A percentile compares a stretch with the other conserved stretches of the same genome.
These are phyloP conservation scores for Ciconia maguari DNA, from an alignment of 2,113 vertebrate genomes.

Conservation along the genomic window DNA sequence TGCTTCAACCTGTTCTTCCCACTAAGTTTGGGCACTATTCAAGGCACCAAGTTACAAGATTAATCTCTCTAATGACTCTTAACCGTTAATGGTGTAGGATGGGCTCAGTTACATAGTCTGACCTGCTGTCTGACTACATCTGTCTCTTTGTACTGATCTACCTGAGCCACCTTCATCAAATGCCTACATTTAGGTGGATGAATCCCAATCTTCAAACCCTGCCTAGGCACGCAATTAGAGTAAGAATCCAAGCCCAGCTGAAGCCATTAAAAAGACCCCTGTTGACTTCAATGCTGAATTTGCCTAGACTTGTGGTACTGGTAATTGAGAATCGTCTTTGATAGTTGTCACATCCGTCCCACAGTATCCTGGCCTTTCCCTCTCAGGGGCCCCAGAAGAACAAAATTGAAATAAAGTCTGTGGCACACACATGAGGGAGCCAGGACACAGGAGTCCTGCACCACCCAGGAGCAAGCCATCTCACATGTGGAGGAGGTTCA, in stretches of 20 bases:
- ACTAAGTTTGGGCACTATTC: not conserved
- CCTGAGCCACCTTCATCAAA: not conserved
- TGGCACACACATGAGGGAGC: not conserved
- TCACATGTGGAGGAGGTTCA: accelerated
- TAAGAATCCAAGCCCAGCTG: not conserved
- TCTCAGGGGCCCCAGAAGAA: not conserved
- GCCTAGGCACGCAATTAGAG: accelerated
- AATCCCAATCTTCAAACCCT: not conserved
- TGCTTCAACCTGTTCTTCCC: not conserved
- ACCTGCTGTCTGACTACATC: not conserved
- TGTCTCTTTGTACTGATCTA: not conserved
- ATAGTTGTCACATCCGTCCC: not conserved
- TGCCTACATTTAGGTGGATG: not conserved
- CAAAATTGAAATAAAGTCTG: not conserved
- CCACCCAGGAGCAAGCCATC: not conserved
- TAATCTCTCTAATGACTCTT: not conserved
- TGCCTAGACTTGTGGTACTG: not conserved
- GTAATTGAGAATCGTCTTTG: not conserved
- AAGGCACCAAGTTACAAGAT: not conserved
- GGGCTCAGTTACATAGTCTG: not conserved
- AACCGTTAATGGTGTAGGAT: not conserved
- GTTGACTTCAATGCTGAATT: not conserved
- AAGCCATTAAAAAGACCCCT: not conserved
- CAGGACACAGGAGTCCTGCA: not conserved
- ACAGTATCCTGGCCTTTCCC: not conserved